Percentiles rank a stretch among this genome's conserved stretches.
Evolutionary conservation across 2,888 invertebrate genomes (phyloP).

Genomic region (Lithosia quadra): DNA sequence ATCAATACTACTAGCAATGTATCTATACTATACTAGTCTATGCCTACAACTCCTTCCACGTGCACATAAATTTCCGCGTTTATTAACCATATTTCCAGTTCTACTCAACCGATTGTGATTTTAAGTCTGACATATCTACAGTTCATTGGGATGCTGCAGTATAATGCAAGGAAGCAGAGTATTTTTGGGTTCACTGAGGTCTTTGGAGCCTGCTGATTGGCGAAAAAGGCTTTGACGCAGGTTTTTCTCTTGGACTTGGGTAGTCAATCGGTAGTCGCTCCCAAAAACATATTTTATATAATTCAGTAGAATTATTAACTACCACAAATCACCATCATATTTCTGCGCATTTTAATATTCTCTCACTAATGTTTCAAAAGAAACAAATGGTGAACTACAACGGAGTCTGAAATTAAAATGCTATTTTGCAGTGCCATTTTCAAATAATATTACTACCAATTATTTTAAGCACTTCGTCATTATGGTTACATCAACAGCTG

Average conservation of each 20-base stretch:
- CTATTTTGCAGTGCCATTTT: slow-evolving; percentile 58
- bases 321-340: no score
- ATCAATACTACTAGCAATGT: no score
- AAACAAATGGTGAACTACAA: slow-evolving; percentile 32
- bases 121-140: no score
- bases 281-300: neutral
- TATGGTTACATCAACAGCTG: slow-evolving; percentile 24
- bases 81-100: no score
- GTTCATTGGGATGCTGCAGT: no score
- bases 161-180: no score
- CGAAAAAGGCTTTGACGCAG: neutral
- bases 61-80: no score
- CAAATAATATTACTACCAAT: slow-evolving; percentile 49
- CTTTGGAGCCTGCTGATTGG: neutral
- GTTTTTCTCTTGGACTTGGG: neutral
- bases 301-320: neutral
- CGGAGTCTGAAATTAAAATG: slow-evolving; percentile 64
- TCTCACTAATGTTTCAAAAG: slow-evolving; percentile 19
- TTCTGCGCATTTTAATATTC: slow-evolving; percentile 22
- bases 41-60: no score
- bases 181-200: no score
- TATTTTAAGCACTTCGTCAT: slow-evolving; percentile 37
- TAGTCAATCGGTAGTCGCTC: neutral
- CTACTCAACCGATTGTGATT: no score
- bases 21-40: no score